Percentiles rank a stretch among this genome's conserved stretches.
Conservation (phyloP, 2,113 vertebrate genomes). For the Arothron firmamentum region DNA sequence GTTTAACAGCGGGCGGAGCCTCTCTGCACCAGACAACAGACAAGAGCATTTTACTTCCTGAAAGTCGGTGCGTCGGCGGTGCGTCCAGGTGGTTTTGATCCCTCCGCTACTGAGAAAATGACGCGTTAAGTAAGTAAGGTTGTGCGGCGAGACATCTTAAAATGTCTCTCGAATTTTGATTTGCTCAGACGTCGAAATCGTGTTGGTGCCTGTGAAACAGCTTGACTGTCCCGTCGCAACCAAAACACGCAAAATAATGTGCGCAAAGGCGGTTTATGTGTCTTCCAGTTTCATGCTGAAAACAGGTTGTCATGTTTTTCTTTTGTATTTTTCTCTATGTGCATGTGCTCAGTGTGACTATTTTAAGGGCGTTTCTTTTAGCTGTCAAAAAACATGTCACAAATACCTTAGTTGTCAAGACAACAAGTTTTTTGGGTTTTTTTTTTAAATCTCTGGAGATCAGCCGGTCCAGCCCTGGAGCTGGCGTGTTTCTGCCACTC, state of each 20-base stretch:
- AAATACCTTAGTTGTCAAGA: background rate
- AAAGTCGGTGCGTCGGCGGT: conserved; percentile 7
- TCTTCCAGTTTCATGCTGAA: too few relatives aligned
- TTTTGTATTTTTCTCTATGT: background rate
- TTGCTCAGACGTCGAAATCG: too few relatives aligned
- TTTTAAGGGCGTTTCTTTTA: background rate
- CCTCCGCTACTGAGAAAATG: conserved; percentile 10
- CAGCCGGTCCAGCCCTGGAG: too few relatives aligned
- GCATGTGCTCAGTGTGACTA: background rate
- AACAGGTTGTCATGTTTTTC: background rate
- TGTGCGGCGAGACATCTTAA: too few relatives aligned
- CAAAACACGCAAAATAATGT: too few relatives aligned
- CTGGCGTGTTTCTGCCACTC: background rate
- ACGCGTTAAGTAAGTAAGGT: too few relatives aligned
- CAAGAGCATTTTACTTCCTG: conserved; percentile 53
- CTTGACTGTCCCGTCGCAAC: too few relatives aligned
- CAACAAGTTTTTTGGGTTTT: background rate
- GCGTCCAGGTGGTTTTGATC: background rate
- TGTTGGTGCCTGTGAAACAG: too few relatives aligned
- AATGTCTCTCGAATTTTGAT: too few relatives aligned
- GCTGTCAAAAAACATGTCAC: background rate
- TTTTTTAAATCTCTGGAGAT: conserved; percentile 14
- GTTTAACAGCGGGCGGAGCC: conserved; percentile 32
- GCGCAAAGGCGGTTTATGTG: too few relatives aligned
- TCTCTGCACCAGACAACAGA: background rate